These are phyloP conservation scores for Tetragonisca angustula DNA, from an alignment of 2,888 invertebrate species.

Conservation along the genomic window DNA sequence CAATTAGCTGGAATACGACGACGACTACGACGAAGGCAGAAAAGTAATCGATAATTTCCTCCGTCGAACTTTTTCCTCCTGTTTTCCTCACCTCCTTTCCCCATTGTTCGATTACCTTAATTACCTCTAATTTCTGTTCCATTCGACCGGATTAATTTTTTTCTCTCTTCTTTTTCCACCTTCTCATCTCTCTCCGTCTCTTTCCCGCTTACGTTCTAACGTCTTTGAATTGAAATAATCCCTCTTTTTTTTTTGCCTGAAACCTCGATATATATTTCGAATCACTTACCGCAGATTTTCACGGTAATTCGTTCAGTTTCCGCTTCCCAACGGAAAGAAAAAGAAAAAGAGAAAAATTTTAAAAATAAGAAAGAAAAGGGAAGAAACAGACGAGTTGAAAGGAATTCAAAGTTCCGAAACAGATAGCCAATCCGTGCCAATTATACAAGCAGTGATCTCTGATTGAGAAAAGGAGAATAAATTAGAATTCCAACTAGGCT, in stretches of 20 bases:
- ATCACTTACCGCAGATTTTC: background rate
- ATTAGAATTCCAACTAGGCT: too few relatives aligned
- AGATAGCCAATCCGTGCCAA: background rate
- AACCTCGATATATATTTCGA: background rate
- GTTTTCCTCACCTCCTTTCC: conserved; percentile 1
- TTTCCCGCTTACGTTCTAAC: background rate
- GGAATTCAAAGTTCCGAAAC: background rate
- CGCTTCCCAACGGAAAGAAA: too few relatives aligned
- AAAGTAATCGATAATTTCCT: conserved; percentile 38
- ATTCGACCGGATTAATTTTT: background rate
- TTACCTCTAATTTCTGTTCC: conserved; percentile 27
- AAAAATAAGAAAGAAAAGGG: background rate
- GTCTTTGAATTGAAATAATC: background rate
- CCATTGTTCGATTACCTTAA: conserved; percentile 41
- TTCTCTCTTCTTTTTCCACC: background rate
- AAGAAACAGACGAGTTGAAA: background rate
- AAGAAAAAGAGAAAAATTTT: background rate
- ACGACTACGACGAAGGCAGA: background rate
- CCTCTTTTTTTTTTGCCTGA: background rate
- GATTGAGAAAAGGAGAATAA: background rate
- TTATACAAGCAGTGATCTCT: too few relatives aligned
- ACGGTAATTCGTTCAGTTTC: background rate
- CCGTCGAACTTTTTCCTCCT: conserved; percentile 14
- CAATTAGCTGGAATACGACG: conserved; percentile 31
- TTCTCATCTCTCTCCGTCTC: background rate